These are phyloP conservation scores for Caretta caretta DNA, from an alignment of 2,113 vertebrate genomes.

Conservation along the genomic window DNA sequence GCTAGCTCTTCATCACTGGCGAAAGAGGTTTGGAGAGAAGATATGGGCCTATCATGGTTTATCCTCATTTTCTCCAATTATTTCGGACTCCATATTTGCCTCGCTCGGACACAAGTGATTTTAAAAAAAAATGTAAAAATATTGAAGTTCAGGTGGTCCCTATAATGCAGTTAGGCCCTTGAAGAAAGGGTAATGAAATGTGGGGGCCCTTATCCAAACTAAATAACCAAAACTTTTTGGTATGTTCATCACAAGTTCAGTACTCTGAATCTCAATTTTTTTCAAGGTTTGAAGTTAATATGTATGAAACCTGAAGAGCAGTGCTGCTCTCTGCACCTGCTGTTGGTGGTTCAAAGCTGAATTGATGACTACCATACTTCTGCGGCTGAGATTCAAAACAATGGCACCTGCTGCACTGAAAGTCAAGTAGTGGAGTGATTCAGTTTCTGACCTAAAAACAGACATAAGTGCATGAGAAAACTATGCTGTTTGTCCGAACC, in stretches of 20 bases:
- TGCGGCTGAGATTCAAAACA: neutral
- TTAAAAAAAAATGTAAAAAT: neutral
- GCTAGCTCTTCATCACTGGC: neutral
- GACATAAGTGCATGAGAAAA: neutral
- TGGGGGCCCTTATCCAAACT: neutral
- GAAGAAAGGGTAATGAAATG: neutral
- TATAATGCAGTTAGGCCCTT: neutral
- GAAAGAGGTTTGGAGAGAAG: neutral
- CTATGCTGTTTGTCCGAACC: neutral
- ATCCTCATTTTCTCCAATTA: neutral
- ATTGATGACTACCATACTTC: neutral
- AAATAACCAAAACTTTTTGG: neutral
- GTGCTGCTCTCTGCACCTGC: neutral
- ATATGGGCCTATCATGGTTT: accelerated
- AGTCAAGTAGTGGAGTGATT: neutral
- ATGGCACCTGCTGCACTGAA: neutral
- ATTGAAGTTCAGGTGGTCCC: neutral
- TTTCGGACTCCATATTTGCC: neutral
- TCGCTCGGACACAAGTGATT: accelerated
- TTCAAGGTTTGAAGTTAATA: neutral
- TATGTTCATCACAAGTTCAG: neutral
- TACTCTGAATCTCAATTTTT: neutral
- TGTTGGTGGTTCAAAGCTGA: neutral
- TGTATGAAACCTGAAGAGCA: neutral
- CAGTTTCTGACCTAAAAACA: neutral